Conservation (phyloP, 2,888 invertebrate genomes). For the Schizotus pectinicornis region DNA sequence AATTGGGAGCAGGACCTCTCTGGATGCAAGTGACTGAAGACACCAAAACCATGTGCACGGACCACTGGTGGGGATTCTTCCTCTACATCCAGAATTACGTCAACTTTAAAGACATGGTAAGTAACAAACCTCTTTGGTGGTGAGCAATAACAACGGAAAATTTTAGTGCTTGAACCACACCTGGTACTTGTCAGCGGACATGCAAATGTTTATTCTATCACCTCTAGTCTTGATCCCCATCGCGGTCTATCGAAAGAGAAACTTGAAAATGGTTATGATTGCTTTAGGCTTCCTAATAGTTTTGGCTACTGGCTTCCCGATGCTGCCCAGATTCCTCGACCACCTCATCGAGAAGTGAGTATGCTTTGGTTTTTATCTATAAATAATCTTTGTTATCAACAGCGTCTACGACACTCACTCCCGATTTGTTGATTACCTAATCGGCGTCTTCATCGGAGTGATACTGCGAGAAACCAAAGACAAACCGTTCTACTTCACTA, state of each 20-base stretch:
- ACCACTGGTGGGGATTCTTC: conserved; percentile 55
- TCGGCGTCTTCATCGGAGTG: conserved; percentile 16
- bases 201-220: conserved; percentile 52
- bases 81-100: conserved; percentile 57
- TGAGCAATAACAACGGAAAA: conserved; percentile 1
- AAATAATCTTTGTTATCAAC: neutral
- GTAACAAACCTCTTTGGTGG: no score
- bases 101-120: conserved; percentile 39
- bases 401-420: conserved; percentile 28
- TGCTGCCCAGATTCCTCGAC: conserved; percentile 13
- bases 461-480: conserved; percentile 13
- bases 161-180: conserved; percentile 51
- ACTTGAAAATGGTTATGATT: conserved; percentile 33
- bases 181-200: conserved; percentile 55
- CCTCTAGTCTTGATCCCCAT: conserved; percentile 50
- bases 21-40: conserved; percentile 44
- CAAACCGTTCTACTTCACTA: conserved; percentile 17
- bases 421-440: conserved; percentile 17
- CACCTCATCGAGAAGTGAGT: conserved; percentile 22
- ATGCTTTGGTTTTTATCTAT: neutral
- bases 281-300: conserved; percentile 19
- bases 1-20: conserved; percentile 57
- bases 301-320: conserved; percentile 10
- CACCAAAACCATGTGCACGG: conserved; percentile 41
- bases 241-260: conserved; percentile 31